Evolutionary conservation across 2,797 vertebrate genomes (phyloP).

Genomic region (Hylomyscus alleni): DNA sequence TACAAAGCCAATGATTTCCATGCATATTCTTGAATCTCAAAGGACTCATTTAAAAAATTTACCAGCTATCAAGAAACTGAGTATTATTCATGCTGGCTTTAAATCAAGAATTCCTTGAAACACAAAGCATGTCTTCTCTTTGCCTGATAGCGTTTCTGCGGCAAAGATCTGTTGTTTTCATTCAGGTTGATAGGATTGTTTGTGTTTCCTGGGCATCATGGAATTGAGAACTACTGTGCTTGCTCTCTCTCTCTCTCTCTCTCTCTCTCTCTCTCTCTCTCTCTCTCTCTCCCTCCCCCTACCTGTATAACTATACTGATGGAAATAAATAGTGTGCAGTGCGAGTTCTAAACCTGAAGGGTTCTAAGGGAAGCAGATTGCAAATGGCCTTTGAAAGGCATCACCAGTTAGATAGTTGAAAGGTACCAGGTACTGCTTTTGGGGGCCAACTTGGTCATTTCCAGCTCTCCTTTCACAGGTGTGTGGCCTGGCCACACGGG

Average conservation of each 20-base stretch:
- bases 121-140: constrained; percentile 32
- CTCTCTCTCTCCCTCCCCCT: background rate
- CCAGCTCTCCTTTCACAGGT: background rate
- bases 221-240: background rate
- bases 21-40: background rate
- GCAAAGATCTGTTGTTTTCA: constrained; percentile 8
- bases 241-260: background rate
- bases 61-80: background rate
- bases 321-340: background rate
- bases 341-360: background rate
- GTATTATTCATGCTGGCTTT: background rate
- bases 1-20: background rate
- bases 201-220: background rate
- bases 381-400: constrained; percentile 6
- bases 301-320: background rate
- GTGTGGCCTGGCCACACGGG: background rate
- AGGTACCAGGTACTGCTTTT: background rate
- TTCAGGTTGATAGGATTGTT: background rate
- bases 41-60: background rate
- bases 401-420: background rate
- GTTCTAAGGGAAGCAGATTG: background rate
- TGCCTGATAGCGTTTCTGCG: background rate
- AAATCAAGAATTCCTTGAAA: constrained; percentile 33
- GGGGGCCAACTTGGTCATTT: background rate
- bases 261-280: background rate